phyloP scores from a whole-genome alignment of 2,888 invertebrate species.

The Lasioglossum zephyrum region DNA sequence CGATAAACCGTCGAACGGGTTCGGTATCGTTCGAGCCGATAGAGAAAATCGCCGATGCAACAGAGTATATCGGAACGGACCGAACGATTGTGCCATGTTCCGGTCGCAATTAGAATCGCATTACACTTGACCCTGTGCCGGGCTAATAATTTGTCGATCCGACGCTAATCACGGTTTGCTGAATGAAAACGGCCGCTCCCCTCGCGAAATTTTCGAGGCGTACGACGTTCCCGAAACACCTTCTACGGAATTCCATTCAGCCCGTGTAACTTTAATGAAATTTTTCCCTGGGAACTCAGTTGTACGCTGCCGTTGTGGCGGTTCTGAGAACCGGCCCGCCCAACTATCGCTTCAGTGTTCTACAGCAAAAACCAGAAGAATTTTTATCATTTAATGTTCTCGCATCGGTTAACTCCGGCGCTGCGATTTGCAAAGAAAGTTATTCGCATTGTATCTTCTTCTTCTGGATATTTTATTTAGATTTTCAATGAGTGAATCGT shows the following conservation, averaged over 20 bases:
- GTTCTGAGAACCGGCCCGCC: not conserved
- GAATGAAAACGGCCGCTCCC: slow-evolving; percentile 32
- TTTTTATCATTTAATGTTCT: not conserved
- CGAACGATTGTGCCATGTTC: slow-evolving; percentile 55
- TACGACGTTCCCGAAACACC: slow-evolving; percentile 4
- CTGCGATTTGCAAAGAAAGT: not conserved
- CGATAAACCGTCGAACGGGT: slow-evolving; percentile 13
- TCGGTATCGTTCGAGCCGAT: slow-evolving; percentile 17
- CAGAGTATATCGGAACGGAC: slow-evolving; percentile 44
- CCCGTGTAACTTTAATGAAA: slow-evolving; percentile 24
- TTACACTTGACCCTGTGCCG: slow-evolving; percentile 63
- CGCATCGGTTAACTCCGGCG: not conserved
- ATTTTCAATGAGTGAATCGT: no score
- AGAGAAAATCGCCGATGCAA: slow-evolving; percentile 29
- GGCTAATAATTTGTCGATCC: slow-evolving; percentile 60
- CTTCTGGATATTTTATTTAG: not conserved
- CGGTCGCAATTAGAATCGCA: slow-evolving; percentile 63
- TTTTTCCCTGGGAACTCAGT: not conserved
- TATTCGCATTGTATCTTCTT: not conserved
- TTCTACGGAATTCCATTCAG: slow-evolving; percentile 17
- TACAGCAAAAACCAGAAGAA: not conserved
- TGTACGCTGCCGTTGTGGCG: no score
- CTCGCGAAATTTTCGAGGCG: slow-evolving; percentile 30
- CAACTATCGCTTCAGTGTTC: not conserved
- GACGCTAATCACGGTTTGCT: slow-evolving; percentile 46